Evolutionary conservation across 2,113 vertebrate species (phyloP).

Genomic region (Macroglossus sobrinus): DNA sequence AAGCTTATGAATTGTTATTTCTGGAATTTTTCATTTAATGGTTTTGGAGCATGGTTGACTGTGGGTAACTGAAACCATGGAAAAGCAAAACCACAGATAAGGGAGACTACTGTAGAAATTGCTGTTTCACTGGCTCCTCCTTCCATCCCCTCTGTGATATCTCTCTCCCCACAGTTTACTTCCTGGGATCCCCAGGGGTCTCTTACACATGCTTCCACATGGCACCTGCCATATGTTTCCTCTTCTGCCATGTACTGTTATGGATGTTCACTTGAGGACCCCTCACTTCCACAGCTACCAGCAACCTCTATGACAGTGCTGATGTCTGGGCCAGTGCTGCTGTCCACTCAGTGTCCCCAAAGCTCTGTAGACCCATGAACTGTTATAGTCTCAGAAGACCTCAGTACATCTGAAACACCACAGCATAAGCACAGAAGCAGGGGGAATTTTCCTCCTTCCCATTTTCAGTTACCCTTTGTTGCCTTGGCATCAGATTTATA

Average conservation of each 20-base stretch:
- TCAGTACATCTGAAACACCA: neutral
- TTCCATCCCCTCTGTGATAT: neutral
- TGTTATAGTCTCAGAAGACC: neutral
- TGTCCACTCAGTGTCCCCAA: neutral
- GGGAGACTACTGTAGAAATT: neutral
- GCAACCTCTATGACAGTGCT: neutral
- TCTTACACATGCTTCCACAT: fast-evolving
- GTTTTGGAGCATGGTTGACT: neutral
- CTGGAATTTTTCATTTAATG: too few relatives aligned
- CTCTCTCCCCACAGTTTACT: neutral
- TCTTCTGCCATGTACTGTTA: neutral
- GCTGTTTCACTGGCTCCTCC: neutral
- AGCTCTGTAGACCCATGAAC: neutral
- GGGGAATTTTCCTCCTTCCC: neutral
- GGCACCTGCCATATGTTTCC: neutral
- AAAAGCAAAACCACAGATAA: too few relatives aligned
- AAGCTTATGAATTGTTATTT: neutral
- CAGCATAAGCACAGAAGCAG: neutral
- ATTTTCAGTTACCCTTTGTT: neutral
- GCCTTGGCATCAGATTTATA: neutral
- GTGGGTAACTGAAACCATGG: too few relatives aligned
- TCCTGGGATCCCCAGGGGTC: neutral
- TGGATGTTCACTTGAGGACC: neutral
- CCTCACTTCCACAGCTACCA: neutral
- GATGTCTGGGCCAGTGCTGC: neutral